A percentile compares a stretch with the other conserved stretches of the same genome.
Conservation (phyloP, 2,797 vertebrate genomes). For the Gila robusta region DNA sequence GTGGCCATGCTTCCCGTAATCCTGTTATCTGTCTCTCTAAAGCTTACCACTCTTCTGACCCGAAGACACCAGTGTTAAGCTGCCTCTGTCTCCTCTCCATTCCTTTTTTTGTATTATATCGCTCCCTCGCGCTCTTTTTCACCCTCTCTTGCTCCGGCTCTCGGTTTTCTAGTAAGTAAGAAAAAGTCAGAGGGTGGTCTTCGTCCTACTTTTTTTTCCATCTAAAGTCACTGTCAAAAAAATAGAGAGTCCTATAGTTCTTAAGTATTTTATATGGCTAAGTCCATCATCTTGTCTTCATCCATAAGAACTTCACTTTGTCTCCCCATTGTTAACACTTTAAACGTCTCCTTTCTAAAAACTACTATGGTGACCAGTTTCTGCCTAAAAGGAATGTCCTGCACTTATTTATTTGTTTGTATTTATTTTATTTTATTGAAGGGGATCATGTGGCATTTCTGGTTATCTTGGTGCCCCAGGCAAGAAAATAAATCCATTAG, state of each 20-base stretch:
- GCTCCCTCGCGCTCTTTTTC: conserved; percentile 50
- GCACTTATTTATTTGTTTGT: neutral
- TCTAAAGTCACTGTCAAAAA: conserved; percentile 16
- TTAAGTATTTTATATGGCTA: neutral
- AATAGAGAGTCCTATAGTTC: neutral
- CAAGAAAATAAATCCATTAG: neutral
- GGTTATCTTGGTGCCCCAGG: neutral
- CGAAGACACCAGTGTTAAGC: conserved; percentile 83
- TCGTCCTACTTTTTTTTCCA: neutral
- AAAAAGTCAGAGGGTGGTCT: conserved; percentile 21
- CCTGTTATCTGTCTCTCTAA: conserved; percentile 85
- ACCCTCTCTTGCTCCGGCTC: neutral
- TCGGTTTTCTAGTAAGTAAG: conserved; percentile 11
- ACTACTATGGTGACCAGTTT: neutral
- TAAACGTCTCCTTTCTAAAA: neutral
- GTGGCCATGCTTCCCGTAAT: conserved; percentile 81
- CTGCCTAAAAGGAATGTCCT: neutral
- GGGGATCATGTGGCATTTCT: neutral
- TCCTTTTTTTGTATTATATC: conserved; percentile 58
- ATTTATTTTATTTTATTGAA: neutral
- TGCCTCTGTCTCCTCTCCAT: conserved; percentile 70
- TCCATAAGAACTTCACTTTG: neutral
- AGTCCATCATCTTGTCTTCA: conserved; percentile 10
- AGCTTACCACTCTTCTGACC: conserved; percentile 83
- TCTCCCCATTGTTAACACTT: neutral